Evolutionary conservation across 2,888 invertebrate species (phyloP).

Genomic region (Drosophila aldrichi): DNA sequence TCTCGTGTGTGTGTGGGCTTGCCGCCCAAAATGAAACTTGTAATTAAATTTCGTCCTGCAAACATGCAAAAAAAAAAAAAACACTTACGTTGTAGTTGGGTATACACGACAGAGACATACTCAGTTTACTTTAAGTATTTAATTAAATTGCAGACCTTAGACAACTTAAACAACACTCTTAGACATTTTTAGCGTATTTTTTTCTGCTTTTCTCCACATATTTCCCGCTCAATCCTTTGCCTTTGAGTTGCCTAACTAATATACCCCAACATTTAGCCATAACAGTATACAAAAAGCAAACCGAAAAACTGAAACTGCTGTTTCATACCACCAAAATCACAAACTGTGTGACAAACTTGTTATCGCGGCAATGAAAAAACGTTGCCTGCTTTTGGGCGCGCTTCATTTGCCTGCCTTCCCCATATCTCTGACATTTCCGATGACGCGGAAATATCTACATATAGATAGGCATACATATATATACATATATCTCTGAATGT

Average conservation of each 20-base stretch:
- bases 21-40: constrained; percentile 33
- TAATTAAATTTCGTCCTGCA: constrained; percentile 65
- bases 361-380: constrained; percentile 36
- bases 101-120: background rate
- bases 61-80: constrained; percentile 21
- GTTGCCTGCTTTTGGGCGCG: constrained; percentile 45
- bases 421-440: constrained; percentile 20
- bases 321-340: constrained; percentile 10
- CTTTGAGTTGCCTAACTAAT: background rate
- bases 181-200: background rate
- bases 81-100: background rate
- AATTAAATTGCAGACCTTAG: rapidly evolving
- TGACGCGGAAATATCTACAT: constrained; percentile 17
- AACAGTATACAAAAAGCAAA: background rate
- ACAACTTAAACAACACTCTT: rapidly evolving
- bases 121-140: background rate
- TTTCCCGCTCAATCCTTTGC: background rate
- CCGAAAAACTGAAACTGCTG: constrained; percentile 10
- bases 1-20: constrained; percentile 33
- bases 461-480: constrained; percentile 4
- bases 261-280: background rate
- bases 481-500: background rate
- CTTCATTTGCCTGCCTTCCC: constrained; percentile 30
- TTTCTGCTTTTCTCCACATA: background rate
- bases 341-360: constrained; percentile 45